Base-by-base conservation (phyloP, 2,113 vertebrate species). In the Daboia siamensis region DNA sequence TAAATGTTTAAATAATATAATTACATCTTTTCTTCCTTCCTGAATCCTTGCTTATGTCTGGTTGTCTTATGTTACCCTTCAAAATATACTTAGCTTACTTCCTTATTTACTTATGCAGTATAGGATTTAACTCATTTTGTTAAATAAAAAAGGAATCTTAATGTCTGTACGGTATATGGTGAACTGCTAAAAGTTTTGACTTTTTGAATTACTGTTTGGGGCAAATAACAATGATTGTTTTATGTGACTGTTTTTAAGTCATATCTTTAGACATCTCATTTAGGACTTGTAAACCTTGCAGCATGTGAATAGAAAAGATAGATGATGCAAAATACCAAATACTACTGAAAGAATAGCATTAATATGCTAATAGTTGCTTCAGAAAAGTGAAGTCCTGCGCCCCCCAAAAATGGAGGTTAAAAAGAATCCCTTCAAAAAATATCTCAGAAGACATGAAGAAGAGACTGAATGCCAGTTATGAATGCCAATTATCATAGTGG, bases 341-440 rank as follows among this genome's bases (percentile, higher is more conserved):
- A 74, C 87, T 86, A 74, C 88, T 86, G 3, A 1, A 90, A 87
- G 85, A 95, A 94, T 94, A 95, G 94, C 96, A 94, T 84, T 74
- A 94, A 88, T 55, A 61, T 69, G 84, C 92, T 89, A 39, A 80
- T 80, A 80, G 69, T 80, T 33, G 74, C 90, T 96, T 95, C 89
- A 91, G 91, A 95, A 95, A 90, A 90, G 9, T 21, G 48, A 92
- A 93, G 12, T n/a, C 46, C 64, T 93, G 90, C 87, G 5, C 46
- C 46, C 46, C 46, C 46, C 55, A 89, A 91, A 48, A 95, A 90
- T 57, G 39, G 90, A 48, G 61, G 61, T 92, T 59, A 85, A 48
- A 26, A 24, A 56, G 11, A 46, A 46, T 85, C 51, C 86, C 55
- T 92, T 80, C n/a, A 93, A 89, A 94, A 57, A 88, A n/a, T 90